Conservation (phyloP, 2,888 invertebrate genomes). For the Agonum fuliginosum region DNA sequence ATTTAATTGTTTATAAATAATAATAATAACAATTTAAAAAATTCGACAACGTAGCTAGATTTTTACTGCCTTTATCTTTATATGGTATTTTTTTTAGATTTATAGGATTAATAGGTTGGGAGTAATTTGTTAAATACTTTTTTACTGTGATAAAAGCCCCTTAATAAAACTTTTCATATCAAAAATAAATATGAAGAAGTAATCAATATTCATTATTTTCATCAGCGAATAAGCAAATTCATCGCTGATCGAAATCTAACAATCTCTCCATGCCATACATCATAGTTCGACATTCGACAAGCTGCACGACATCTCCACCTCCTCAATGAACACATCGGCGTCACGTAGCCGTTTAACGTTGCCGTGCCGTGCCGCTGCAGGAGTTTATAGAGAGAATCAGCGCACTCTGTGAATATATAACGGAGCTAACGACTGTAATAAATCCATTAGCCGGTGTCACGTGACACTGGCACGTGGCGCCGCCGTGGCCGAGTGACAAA, state of each 20-base stretch:
- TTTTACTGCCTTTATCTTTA: too few species aligned
- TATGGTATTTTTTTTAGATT: too few species aligned
- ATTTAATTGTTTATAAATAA: too few species aligned
- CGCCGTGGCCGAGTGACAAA: conserved; percentile 58
- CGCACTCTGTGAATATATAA: conserved; percentile 57
- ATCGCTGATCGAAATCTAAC: conserved; percentile 14
- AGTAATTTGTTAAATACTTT: too few species aligned
- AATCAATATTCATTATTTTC: neutral
- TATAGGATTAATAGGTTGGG: too few species aligned
- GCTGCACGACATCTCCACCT: too few species aligned
- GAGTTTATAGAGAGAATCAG: conserved; percentile 53
- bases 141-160: too few species aligned
- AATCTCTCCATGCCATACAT: neutral
- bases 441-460: conserved; percentile 59
- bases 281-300: neutral
- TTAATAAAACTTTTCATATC: too few species aligned
- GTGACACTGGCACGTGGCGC: conserved; percentile 59
- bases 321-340: conserved; percentile 25
- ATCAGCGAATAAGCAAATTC: neutral
- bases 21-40: too few species aligned
- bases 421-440: conserved; percentile 60
- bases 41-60: too few species aligned
- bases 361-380: neutral
- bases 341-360: conserved; percentile 24
- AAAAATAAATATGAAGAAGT: too few species aligned